A percentile compares a stretch with the other conserved stretches of the same genome.
Conservation (phyloP, 2,113 vertebrate genomes). For the Tringa solitaria region DNA sequence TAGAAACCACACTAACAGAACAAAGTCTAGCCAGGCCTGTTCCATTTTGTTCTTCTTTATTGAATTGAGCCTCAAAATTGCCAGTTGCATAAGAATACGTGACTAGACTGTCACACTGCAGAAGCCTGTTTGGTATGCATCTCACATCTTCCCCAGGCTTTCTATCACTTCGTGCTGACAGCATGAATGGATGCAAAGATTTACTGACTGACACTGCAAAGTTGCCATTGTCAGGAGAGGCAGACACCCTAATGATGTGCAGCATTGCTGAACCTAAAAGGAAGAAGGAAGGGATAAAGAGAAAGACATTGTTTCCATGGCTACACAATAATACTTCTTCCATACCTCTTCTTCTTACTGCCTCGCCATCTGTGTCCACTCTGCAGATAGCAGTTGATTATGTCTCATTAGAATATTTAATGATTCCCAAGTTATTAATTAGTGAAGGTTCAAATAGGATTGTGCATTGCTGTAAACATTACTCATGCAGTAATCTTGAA, state of each 20-base stretch:
- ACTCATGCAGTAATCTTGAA: not conserved
- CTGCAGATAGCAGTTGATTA: slow-evolving; percentile 22
- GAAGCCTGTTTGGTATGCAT: not conserved
- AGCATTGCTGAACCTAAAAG: not conserved
- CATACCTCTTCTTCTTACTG: not conserved
- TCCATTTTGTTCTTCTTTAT: slow-evolving; percentile 43
- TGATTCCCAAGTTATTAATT: slow-evolving; percentile 32
- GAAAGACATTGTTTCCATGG: slow-evolving; percentile 52
- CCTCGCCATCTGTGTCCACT: slow-evolving; percentile 40
- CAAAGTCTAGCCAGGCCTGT: not conserved
- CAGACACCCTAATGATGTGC: slow-evolving; percentile 37
- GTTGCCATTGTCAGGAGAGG: slow-evolving; percentile 32
- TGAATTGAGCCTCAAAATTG: slow-evolving; percentile 44
- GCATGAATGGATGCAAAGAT: slow-evolving; percentile 45
- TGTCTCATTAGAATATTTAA: slow-evolving; percentile 55
- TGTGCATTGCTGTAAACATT: not conserved
- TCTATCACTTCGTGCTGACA: slow-evolving; percentile 43
- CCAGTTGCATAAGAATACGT: slow-evolving; percentile 30
- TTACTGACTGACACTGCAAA: slow-evolving; percentile 49
- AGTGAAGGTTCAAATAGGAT: not conserved
- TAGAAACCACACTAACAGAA: not conserved
- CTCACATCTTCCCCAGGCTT: not conserved
- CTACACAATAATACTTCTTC: slow-evolving; percentile 29
- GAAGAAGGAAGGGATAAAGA: not conserved
- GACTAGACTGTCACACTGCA: not conserved